Base-by-base conservation (phyloP, 2,797 vertebrate species). In the Rhinophrynus dorsalis region DNA sequence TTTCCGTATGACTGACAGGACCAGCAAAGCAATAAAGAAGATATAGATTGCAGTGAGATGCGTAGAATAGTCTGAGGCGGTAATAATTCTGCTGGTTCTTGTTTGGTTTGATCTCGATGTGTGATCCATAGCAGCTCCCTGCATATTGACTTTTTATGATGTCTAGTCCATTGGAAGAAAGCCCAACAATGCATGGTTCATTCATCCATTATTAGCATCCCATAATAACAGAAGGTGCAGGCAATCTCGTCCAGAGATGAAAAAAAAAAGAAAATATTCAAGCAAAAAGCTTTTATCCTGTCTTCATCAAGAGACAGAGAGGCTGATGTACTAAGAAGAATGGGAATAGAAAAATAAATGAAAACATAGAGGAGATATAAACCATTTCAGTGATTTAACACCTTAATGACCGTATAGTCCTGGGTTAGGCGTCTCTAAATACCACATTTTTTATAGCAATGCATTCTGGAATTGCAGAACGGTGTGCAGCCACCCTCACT, bases 21-120 rank as follows among this genome's bases (percentile, higher is more conserved):
- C 45, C 30, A 50, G 13, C 20, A 37, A 17, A 50, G 18, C 45
- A 35, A 50, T 62, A 62, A 33, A 48, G 27, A 48, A n/a, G n/a
- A 9, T 33, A 48, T 24, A 50, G 29, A 21, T 48, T 48, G 20
- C 20, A 12, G 27, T n/a, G 26, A 26, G 26, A 12, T 30, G 56
- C 44, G 42, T 27, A 45, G 40, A 5, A 11, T 8, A 32, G 42
- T 20, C 15, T 50, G 32, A 26, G 27, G 33, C n/a, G 33, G 23
- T 13, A 30, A 32, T 6, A 3, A 35, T 20, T n/a, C n/a, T n/a
- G n/a, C n/a, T n/a, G n/a, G 15, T 21, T 30, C 38, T 10, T 17
- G 10, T 12, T 30, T 5, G 20, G 47, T 44, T 59, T 26, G 2
- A 44, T 59, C 15, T 44, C 29, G 42, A 20, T 32, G 29, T 56